phyloP scores from a whole-genome alignment of 2,113 vertebrate genomes.

The Canis aureus region DNA sequence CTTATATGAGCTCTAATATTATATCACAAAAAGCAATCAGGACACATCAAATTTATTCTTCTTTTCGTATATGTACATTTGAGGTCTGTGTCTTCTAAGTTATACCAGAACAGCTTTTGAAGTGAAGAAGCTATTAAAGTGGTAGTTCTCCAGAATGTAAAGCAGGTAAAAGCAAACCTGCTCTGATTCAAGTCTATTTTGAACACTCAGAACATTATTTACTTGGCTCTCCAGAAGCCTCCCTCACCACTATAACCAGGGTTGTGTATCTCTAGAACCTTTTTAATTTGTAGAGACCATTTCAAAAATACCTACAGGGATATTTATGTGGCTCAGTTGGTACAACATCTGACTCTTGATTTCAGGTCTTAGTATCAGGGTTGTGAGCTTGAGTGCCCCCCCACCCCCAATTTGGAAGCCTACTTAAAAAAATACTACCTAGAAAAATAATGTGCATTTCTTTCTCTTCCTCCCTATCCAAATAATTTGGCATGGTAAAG shows the following conservation, averaged over 20 bases:
- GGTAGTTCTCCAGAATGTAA: not conserved
- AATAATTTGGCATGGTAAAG: not conserved
- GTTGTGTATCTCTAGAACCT: fast-evolving
- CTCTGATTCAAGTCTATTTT: not conserved
- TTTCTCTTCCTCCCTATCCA: not conserved
- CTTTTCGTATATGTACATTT: not conserved
- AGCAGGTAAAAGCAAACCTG: not conserved
- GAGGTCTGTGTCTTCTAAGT: not conserved
- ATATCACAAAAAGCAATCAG: not conserved
- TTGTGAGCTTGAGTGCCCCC: not conserved
- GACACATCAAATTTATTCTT: not conserved
- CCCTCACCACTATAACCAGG: fast-evolving
- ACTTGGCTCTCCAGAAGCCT: fast-evolving
- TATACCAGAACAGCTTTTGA: not conserved
- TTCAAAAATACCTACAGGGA: not conserved
- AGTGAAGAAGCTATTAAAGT: not conserved
- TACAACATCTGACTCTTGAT: not conserved
- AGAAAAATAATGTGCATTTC: not conserved
- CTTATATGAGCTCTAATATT: not conserved
- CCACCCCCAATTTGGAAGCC: fast-evolving
- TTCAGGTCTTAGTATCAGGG: not conserved
- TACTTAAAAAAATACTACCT: not conserved
- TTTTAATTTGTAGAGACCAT: not conserved
- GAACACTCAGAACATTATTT: not conserved
- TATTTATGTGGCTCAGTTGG: not conserved